These are phyloP conservation scores for Calyptomena viridis DNA, from an alignment of 2,113 vertebrate genomes.

Conservation along the genomic window DNA sequence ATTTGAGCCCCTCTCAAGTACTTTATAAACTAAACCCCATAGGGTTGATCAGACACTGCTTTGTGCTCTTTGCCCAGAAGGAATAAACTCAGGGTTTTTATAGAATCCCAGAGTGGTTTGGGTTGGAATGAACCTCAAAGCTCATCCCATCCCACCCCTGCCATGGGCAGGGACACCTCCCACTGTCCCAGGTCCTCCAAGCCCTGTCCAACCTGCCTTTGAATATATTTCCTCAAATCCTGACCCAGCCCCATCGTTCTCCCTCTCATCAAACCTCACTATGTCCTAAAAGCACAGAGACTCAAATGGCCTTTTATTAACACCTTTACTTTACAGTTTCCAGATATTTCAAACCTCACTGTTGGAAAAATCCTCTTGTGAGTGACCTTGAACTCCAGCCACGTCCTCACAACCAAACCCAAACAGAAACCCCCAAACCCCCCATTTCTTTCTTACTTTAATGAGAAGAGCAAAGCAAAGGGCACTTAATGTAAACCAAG, in stretches of 20 bases:
- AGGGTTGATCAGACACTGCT: not conserved
- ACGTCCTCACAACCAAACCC: not conserved
- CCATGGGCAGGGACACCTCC: not conserved
- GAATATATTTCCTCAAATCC: not conserved
- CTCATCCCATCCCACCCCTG: not conserved
- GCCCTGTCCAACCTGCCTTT: not conserved
- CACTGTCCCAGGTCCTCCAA: not conserved
- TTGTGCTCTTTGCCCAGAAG: not conserved
- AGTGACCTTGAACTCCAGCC: not conserved
- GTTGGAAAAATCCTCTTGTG: not conserved
- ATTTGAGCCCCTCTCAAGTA: not conserved
- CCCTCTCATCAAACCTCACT: not conserved
- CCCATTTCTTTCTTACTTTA: not conserved
- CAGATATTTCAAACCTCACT: not conserved
- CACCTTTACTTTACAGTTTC: not conserved
- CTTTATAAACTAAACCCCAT: not conserved
- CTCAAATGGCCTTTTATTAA: not conserved
- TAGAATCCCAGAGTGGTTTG: not conserved
- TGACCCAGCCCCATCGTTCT: not conserved
- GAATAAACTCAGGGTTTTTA: not conserved
- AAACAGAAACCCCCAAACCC: not conserved
- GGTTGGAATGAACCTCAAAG: not conserved
- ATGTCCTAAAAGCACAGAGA: not conserved
- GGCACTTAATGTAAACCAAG: not conserved
- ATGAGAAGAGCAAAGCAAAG: not conserved